Percentiles rank a stretch among this genome's conserved stretches.
Evolutionary conservation across 2,797 vertebrate genomes (phyloP).

Genomic region (Rhynchotus rufescens): DNA sequence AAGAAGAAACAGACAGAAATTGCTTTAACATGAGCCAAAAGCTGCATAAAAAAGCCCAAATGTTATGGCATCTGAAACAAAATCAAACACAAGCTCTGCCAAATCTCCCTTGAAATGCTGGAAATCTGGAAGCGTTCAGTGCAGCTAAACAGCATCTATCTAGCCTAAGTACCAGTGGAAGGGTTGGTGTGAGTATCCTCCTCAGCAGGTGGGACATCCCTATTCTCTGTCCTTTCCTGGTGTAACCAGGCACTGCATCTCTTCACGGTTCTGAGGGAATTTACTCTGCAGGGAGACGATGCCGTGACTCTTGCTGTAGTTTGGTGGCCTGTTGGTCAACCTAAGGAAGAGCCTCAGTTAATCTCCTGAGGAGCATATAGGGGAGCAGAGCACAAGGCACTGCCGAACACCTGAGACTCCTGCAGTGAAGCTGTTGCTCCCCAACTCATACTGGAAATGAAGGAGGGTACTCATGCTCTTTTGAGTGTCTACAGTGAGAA

Average conservation of each 20-base stretch:
- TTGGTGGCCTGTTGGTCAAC: background rate
- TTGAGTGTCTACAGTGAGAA: background rate
- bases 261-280: background rate
- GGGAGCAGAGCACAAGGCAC: background rate
- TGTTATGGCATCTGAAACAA: constrained; percentile 69
- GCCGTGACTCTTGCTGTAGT: background rate
- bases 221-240: background rate
- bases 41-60: constrained; percentile 59
- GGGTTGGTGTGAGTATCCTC: background rate
- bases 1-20: constrained; percentile 70
- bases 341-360: background rate
- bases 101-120: constrained; percentile 66
- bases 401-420: background rate
- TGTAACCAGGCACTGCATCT: background rate
- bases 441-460: background rate
- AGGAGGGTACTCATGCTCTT: background rate
- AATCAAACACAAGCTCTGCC: constrained; percentile 51
- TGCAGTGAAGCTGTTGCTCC: background rate
- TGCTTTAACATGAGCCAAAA: constrained; percentile 66
- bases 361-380: fast-evolving
- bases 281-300: background rate
- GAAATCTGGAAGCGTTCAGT: constrained; percentile 64
- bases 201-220: background rate
- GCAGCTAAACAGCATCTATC: background rate
- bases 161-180: background rate